A percentile compares a stretch with the other conserved stretches of the same genome.
Evolutionary conservation across 2,113 vertebrate genomes (phyloP).

Genomic region (Cathartes aura): DNA sequence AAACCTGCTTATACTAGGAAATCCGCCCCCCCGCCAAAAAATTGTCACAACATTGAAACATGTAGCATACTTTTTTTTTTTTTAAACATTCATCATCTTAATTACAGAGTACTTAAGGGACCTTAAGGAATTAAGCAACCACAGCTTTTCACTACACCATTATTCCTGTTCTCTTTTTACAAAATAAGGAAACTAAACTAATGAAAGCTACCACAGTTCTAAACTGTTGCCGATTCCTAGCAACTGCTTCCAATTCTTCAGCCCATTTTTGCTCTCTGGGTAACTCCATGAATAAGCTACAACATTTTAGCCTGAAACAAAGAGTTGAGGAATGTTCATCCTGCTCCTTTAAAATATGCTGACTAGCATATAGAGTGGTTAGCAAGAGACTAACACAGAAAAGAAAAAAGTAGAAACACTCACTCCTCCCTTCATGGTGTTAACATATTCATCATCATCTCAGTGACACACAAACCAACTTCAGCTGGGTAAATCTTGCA

Average conservation of each 20-base stretch:
- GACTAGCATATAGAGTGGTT: background rate
- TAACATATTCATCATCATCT: background rate
- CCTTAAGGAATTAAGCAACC: background rate
- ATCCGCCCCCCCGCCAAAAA: background rate
- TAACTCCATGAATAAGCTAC: background rate
- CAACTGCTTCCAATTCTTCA: background rate
- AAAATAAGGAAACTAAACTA: background rate
- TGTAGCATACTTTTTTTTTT: background rate
- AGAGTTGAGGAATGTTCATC: background rate
- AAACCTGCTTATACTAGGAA: background rate
- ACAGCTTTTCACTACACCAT: background rate
- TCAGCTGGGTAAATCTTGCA: background rate
- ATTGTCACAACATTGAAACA: rapidly evolving
- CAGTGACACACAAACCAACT: background rate
- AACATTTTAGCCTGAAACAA: background rate
- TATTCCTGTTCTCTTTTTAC: background rate
- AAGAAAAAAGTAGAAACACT: background rate
- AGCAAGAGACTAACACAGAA: background rate
- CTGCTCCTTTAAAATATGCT: background rate
- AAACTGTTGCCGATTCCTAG: background rate
- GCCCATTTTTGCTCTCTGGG: background rate
- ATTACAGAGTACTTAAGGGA: background rate
- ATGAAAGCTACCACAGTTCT: background rate
- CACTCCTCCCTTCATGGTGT: background rate
- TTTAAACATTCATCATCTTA: background rate